A percentile compares a stretch with the other conserved stretches of the same genome.
Conservation (phyloP, 2,888 invertebrate genomes). For the Drosophila demipolita region DNA sequence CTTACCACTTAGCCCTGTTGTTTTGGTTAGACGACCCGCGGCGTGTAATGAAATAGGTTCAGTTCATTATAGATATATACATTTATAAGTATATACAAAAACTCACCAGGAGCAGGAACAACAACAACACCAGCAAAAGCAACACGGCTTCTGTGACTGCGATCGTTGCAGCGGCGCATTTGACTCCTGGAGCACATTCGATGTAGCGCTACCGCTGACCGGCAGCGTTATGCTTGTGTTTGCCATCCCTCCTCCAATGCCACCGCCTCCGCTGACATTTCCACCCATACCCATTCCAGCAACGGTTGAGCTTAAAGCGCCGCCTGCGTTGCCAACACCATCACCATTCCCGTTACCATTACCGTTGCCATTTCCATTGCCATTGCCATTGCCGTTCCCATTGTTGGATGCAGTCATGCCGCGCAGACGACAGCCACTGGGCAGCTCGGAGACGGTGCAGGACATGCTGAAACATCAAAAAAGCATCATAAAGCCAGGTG, state of each 20-base stretch:
- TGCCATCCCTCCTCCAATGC: conserved; percentile 48
- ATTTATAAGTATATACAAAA: neutral
- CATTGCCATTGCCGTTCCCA: conserved; percentile 73
- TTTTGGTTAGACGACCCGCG: conserved; percentile 52
- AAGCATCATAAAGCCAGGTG: neutral
- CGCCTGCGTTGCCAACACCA: conserved; percentile 80
- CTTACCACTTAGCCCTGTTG: conserved; percentile 85
- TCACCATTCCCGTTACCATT: conserved; percentile 45
- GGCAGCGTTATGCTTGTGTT: conserved; percentile 63
- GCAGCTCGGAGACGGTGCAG: conserved; percentile 87
- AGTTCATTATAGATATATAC: conserved; percentile 12
- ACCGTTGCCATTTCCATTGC: conserved; percentile 54
- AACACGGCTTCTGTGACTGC: conserved; percentile 87
- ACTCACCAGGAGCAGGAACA: conserved; percentile 90
- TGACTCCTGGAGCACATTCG: conserved; percentile 83
- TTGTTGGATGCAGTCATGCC: conserved; percentile 84
- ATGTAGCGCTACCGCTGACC: conserved; percentile 55
- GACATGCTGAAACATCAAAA: conserved; percentile 85
- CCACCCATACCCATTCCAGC: conserved; percentile 2
- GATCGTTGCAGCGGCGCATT: conserved; percentile 83
- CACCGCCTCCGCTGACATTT: conserved; percentile 56
- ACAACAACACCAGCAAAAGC: conserved; percentile 90
- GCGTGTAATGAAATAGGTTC: conserved; percentile 47
- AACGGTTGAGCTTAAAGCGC: conserved; percentile 66
- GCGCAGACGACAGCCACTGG: conserved; percentile 85